Evolutionary conservation across 2,888 invertebrate genomes (phyloP).

Genomic region (Diploptera punctata): DNA sequence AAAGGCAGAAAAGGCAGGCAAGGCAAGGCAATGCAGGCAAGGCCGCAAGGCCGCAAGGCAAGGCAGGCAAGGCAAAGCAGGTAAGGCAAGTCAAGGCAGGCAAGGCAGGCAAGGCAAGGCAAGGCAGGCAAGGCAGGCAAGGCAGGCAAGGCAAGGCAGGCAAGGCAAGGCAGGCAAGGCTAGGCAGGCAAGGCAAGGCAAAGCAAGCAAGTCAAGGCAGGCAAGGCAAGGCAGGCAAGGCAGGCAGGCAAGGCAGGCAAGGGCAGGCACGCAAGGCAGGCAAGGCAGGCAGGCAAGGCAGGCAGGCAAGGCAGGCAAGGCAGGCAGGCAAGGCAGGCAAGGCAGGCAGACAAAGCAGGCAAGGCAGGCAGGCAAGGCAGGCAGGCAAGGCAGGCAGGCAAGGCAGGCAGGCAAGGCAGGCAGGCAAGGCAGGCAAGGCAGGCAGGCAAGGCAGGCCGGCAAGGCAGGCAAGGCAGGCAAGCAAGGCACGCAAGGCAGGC

Average conservation of each 20-base stretch:
- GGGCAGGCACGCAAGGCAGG: neutral
- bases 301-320: neutral
- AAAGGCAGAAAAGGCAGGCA: neutral
- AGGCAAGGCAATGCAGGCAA: neutral
- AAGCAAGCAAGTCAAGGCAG: neutral
- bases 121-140: neutral
- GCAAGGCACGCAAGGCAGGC: neutral
- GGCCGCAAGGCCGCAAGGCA: neutral
- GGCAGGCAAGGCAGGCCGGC: neutral
- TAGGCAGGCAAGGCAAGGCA: neutral
- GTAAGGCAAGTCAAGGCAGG: neutral
- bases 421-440: slow-evolving; percentile 2
- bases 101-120: neutral
- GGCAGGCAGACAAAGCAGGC: too few relatives aligned
- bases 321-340: neutral
- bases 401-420: slow-evolving; percentile 1
- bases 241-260: neutral
- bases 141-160: neutral
- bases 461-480: too few relatives aligned
- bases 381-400: neutral
- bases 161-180: neutral
- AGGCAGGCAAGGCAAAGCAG: neutral
- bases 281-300: neutral
- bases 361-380: neutral
- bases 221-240: neutral